Evolutionary conservation across 1,140 invertebrate genomes (phyloP).

Genomic region (Zaprionus capensis): DNA sequence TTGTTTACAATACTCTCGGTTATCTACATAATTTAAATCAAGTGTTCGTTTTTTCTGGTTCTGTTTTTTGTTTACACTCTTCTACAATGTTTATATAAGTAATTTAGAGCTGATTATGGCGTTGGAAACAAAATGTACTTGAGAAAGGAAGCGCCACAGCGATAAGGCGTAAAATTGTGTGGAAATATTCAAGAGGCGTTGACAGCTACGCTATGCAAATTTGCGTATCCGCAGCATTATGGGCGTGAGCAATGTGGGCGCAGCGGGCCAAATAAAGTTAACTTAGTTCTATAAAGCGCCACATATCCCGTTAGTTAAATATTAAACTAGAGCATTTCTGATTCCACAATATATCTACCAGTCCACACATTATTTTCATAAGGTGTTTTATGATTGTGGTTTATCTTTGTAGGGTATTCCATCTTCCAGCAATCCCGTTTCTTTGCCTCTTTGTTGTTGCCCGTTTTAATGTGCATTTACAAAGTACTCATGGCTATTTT

Average conservation of each 20-base stretch:
- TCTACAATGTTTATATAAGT: slow-evolving; percentile 50
- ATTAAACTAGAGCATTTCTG: too few species aligned
- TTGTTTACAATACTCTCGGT: slow-evolving; percentile 17
- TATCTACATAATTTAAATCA: slow-evolving; percentile 48
- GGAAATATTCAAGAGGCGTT: slow-evolving; percentile 43
- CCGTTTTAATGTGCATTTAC: slow-evolving; percentile 12
- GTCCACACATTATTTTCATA: too few species aligned
- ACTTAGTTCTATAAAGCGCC: too few species aligned
- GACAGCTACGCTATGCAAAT: slow-evolving; percentile 35
- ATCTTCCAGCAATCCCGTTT: slow-evolving; percentile 2
- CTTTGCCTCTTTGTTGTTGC: not conserved
- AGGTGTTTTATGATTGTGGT: too few species aligned
- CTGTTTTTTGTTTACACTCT: slow-evolving; percentile 47
- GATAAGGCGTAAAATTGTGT: slow-evolving; percentile 31
- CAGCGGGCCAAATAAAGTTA: too few species aligned
- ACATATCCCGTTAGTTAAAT: too few species aligned
- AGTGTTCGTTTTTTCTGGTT: slow-evolving; percentile 30
- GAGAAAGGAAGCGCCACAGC: slow-evolving; percentile 29
- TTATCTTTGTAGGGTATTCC: not conserved
- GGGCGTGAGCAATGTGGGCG: not conserved
- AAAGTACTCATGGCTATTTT: slow-evolving; percentile 58
- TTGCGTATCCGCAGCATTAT: not conserved
- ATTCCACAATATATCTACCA: too few species aligned
- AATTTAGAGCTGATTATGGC: slow-evolving; percentile 65
- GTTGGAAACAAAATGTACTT: slow-evolving; percentile 44